A percentile compares a stretch with the other conserved stretches of the same genome.
Evolutionary conservation across 2,888 invertebrate species (phyloP).

Genomic region (Nymphalis polychloros): DNA sequence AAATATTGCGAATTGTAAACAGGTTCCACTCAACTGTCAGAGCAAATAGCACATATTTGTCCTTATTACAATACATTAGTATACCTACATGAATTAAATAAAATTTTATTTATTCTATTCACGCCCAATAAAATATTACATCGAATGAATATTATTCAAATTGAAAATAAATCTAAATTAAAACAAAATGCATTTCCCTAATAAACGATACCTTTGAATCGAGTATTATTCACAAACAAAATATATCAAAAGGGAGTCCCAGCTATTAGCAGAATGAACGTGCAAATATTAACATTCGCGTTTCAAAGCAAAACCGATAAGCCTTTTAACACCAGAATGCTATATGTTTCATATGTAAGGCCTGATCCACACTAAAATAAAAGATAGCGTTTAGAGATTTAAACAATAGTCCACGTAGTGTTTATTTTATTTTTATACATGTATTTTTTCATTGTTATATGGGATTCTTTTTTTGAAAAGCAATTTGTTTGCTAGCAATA

Average conservation of each 20-base stretch:
- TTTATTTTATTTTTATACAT: neutral
- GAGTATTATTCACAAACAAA: conserved; percentile 24
- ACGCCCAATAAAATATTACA: no score
- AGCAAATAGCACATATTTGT: no score
- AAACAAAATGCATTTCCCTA: neutral
- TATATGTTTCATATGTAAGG: conserved; percentile 18
- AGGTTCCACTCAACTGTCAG: no score
- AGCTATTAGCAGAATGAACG: conserved; percentile 46
- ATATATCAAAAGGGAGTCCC: conserved; percentile 31
- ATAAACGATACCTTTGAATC: conserved; percentile 20
- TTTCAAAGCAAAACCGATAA: conserved; percentile 47
- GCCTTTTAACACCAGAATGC: conserved; percentile 40
- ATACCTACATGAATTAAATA: no score
- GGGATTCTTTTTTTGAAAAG: no score
- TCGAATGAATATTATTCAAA: neutral
- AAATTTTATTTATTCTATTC: no score
- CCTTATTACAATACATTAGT: no score
- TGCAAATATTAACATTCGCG: conserved; percentile 53
- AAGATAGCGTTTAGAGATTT: neutral
- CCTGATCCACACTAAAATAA: conserved; percentile 6
- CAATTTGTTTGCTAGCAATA: no score
- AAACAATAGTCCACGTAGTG: neutral
- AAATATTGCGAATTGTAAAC: no score
- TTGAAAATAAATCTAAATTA: conserved; percentile 2
- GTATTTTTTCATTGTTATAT: neutral